Evolutionary conservation across 2,113 vertebrate species (phyloP), one percentile per base, ranked within the genome.

Genomic region (Addax nasomaculatus): DNA sequence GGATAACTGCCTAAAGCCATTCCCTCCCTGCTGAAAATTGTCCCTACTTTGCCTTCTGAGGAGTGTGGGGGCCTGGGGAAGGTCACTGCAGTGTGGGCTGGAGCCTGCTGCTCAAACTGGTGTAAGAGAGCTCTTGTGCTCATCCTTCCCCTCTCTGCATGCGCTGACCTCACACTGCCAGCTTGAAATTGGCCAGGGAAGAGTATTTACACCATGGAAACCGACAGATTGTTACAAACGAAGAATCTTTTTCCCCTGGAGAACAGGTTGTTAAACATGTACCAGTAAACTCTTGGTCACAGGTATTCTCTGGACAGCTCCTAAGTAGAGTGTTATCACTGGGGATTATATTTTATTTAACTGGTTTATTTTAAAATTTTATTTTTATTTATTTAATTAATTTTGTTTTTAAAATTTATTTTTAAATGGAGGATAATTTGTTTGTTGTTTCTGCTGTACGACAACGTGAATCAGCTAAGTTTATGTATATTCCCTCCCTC

Each of bases 1-100:
- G 90, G 78, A 39, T 92, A 97, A 95, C 81, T 80, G n/a, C 19
- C 89, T 67, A 85, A 90, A 94, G 84, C 58, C 83, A 15, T 92
- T 8, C 5, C 36, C 30, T 80, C 33, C 19, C 30, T 12, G 80
- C 87, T 78, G 30, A 83, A 23, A 81, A 70, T 17, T 39, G 30
- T 33, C 43, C 25, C 67, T 58, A 14, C 6, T 83, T 83, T 62
- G 57, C 53, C 51, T 89, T 91, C 58, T 79, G 79, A 78, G 80
- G 39, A 93, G 11, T 9, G 8, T 58, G 14, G 30, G 14, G 16
- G 14, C 6, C 78, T 79, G 36, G 73, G 25, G 43, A 53, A 15
- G n/a, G 47, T 80, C 7, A 15, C 29, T 17, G 6, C 7, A 23
- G 60, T 16, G 30, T 1, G 0, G 25, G 3, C 23, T n/a, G 43